A percentile compares a stretch with the other conserved stretches of the same genome.
phyloP scores from a whole-genome alignment of 1,140 invertebrate genomes.

The Proales similis region DNA sequence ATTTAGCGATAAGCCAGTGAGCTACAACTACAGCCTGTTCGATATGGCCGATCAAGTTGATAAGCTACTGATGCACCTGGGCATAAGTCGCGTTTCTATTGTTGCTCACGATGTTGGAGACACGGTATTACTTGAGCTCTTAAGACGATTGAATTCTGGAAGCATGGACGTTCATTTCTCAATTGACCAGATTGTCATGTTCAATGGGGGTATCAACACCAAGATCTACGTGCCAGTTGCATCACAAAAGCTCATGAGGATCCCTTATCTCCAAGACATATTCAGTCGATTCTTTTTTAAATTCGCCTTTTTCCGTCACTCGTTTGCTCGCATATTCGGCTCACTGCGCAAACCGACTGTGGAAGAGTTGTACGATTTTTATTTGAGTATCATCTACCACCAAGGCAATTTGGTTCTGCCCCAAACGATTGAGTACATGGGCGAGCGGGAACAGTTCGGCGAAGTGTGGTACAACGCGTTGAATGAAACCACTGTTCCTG shows the following conservation, averaged over 20 bases:
- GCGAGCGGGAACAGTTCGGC: slow-evolving; percentile 38
- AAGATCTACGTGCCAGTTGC: slow-evolving; percentile 42
- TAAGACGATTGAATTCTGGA: slow-evolving; percentile 42
- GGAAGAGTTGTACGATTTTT: slow-evolving; percentile 45
- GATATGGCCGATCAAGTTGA: slow-evolving; percentile 49
- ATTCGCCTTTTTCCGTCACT: not conserved
- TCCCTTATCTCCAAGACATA: not conserved
- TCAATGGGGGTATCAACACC: slow-evolving; percentile 50
- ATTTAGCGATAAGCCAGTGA: slow-evolving; percentile 52
- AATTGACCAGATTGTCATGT: slow-evolving; percentile 42
- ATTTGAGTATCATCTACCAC: slow-evolving; percentile 41
- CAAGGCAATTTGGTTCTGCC: slow-evolving; percentile 42
- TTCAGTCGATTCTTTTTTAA: slow-evolving; percentile 12
- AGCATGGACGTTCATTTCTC: slow-evolving; percentile 11
- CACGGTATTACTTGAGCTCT: slow-evolving; percentile 49
- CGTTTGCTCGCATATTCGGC: slow-evolving; percentile 43
- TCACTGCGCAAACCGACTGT: slow-evolving; percentile 41
- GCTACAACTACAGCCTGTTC: slow-evolving; percentile 44
- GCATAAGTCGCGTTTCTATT: slow-evolving; percentile 43
- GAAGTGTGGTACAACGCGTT: slow-evolving; percentile 41
- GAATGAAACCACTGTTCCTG: slow-evolving; percentile 41
- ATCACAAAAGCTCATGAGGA: slow-evolving; percentile 16
- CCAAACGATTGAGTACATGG: slow-evolving; percentile 39
- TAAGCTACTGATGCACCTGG: slow-evolving; percentile 39
- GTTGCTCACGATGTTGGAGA: slow-evolving; percentile 53